Evolutionary conservation across 2,797 vertebrate species (phyloP).

Genomic region (Propithecus perrieri): DNA sequence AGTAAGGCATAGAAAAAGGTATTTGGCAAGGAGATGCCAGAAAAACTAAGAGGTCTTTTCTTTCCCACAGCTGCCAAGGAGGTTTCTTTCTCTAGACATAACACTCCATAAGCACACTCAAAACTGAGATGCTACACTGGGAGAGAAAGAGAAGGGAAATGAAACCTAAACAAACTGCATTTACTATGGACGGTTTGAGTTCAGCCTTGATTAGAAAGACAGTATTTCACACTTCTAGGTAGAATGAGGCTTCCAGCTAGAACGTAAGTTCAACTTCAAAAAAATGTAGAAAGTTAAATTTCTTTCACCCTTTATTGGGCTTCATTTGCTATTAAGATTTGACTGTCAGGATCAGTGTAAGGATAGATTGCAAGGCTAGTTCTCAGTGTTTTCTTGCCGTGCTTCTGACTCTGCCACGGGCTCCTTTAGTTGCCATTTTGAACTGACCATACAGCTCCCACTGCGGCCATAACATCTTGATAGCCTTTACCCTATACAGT

Average conservation of each 20-base stretch:
- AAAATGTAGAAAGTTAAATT: conserved; percentile 1
- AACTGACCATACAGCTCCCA: accelerated
- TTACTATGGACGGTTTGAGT: not conserved
- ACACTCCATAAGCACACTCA: accelerated
- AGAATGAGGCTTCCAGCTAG: not conserved
- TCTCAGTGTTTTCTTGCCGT: not conserved
- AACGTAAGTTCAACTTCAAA: not conserved
- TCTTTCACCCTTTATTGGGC: not conserved
- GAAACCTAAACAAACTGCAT: not conserved
- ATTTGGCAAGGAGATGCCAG: not conserved
- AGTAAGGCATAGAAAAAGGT: not conserved
- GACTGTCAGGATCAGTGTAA: not conserved
- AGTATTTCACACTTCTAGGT: not conserved
- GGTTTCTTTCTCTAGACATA: not conserved
- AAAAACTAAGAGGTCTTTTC: not conserved
- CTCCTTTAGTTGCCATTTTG: not conserved
- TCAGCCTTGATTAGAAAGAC: not conserved
- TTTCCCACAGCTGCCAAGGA: not conserved
- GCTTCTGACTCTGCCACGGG: not conserved
- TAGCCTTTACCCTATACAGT: accelerated
- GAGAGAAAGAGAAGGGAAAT: not conserved
- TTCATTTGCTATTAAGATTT: not conserved
- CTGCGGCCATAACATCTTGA: accelerated
- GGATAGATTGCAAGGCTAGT: not conserved
- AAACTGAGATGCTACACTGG: not conserved